A percentile compares a stretch with the other conserved stretches of the same genome.
Conservation (phyloP, 2,888 invertebrate species). For the Cheilosia vulpina region DNA sequence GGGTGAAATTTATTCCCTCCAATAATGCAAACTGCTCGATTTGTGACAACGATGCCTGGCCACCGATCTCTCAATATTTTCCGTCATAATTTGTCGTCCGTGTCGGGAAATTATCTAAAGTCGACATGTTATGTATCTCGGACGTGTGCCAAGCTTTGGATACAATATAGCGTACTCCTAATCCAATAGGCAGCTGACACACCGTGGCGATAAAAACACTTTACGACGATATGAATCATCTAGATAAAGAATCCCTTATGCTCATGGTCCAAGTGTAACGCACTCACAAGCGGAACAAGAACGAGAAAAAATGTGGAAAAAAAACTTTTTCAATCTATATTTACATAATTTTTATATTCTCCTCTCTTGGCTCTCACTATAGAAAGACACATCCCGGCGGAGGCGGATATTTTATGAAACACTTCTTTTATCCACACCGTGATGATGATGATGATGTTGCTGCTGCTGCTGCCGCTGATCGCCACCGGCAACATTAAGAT, state of each 20-base stretch:
- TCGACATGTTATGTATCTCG: slow-evolving; percentile 18
- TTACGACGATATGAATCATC: slow-evolving; percentile 65
- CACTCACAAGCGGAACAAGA: slow-evolving; percentile 22
- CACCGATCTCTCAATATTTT: slow-evolving; percentile 18
- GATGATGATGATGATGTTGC: slow-evolving; percentile 44
- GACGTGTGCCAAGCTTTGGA: slow-evolving; percentile 31
- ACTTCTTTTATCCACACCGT: slow-evolving; percentile 63
- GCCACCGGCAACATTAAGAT: slow-evolving; percentile 4
- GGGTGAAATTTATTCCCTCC: slow-evolving; percentile 13
- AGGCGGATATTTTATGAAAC: slow-evolving; percentile 59
- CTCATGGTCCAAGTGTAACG: slow-evolving; percentile 39
- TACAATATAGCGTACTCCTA: slow-evolving; percentile 16
- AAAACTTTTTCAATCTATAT: slow-evolving; percentile 74
- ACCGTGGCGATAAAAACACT: slow-evolving; percentile 55
- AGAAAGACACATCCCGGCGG: slow-evolving; percentile 47
- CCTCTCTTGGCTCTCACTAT: slow-evolving; percentile 29
- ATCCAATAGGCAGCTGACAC: slow-evolving; percentile 57
- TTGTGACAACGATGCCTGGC: slow-evolving; percentile 27
- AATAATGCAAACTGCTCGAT: slow-evolving; percentile 32
- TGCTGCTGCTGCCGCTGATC: slow-evolving; percentile 10
- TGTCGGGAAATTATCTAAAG: slow-evolving; percentile 29
- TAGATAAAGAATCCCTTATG: slow-evolving; percentile 67
- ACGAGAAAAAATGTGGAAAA: slow-evolving; percentile 16
- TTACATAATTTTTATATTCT: slow-evolving; percentile 43
- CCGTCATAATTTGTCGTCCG: slow-evolving; percentile 40